phyloP scores from a whole-genome alignment of 2,113 vertebrate species.

The Mormyrus iriodes region DNA sequence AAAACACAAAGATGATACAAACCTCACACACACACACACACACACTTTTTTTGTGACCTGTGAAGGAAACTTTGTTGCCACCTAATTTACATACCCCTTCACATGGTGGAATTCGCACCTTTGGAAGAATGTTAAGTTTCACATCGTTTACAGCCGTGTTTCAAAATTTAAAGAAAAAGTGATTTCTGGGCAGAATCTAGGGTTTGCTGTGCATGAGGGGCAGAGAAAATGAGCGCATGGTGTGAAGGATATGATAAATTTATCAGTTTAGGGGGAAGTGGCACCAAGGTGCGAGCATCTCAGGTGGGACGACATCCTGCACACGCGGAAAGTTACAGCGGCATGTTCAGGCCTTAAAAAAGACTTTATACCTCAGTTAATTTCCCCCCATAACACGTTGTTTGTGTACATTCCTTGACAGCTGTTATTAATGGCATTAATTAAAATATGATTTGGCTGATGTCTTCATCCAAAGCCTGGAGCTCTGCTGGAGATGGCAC shows the following conservation, averaged over 20 bases:
- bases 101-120: not conserved
- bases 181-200: not conserved
- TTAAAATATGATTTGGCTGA: slow-evolving; percentile 6
- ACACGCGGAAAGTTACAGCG: not conserved
- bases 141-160: not conserved
- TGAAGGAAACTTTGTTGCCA: not conserved
- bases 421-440: slow-evolving; percentile 3
- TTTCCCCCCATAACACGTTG: not conserved
- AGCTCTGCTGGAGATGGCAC: not conserved
- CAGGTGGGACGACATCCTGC: not conserved
- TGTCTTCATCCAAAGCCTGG: not conserved
- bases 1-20: not conserved
- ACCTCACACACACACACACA: not conserved
- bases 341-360: not conserved
- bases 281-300: not conserved
- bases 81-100: not conserved
- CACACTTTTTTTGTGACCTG: not conserved
- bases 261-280: not conserved
- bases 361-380: not conserved
- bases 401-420: not conserved
- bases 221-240: not conserved
- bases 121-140: not conserved
- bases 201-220: not conserved
- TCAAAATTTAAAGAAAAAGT: not conserved
- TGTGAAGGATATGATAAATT: not conserved